phyloP scores from a whole-genome alignment of 2,888 invertebrate genomes.

The Epicampocera succincta region DNA sequence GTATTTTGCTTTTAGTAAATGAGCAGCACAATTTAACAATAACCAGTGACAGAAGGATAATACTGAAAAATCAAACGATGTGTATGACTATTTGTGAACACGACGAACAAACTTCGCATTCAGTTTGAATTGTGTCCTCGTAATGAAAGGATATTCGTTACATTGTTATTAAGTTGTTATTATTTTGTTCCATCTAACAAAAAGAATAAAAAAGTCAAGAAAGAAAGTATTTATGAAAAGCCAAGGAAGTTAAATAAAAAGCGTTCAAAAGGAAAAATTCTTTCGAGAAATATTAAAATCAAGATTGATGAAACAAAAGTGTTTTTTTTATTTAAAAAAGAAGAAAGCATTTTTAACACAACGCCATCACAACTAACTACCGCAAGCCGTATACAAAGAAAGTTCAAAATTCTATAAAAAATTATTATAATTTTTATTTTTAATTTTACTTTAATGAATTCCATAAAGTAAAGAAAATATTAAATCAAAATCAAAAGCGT shows the following conservation, averaged over 20 bases:
- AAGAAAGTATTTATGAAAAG: conserved; percentile 51
- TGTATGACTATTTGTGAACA: conserved; percentile 80
- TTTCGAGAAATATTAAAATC: conserved; percentile 54
- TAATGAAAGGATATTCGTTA: conserved; percentile 82
- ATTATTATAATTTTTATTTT: neutral
- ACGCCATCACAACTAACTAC: conserved; percentile 41
- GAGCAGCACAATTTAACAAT: conserved; percentile 63
- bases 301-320: conserved; percentile 20
- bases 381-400: conserved; percentile 55
- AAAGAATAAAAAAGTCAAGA: conserved; percentile 63
- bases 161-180: conserved; percentile 82
- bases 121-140: conserved; percentile 82
- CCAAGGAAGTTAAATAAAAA: conserved; percentile 39
- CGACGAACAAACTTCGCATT: conserved; percentile 80
- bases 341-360: conserved; percentile 46
- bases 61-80: conserved; percentile 63
- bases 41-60: conserved; percentile 63
- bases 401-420: conserved; percentile 56
- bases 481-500: conserved; percentile 10
- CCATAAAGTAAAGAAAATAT: conserved; percentile 3
- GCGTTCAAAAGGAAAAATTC: conserved; percentile 58
- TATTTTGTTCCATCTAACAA: conserved; percentile 78
- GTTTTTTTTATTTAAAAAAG: conserved; percentile 13
- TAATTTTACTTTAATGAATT: conserved; percentile 17
- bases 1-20: conserved; percentile 24